Evolutionary conservation across 1,140 invertebrate genomes (phyloP), one percentile per base, ranked within the genome.

Genomic region (Drosophila ananassae): DNA sequence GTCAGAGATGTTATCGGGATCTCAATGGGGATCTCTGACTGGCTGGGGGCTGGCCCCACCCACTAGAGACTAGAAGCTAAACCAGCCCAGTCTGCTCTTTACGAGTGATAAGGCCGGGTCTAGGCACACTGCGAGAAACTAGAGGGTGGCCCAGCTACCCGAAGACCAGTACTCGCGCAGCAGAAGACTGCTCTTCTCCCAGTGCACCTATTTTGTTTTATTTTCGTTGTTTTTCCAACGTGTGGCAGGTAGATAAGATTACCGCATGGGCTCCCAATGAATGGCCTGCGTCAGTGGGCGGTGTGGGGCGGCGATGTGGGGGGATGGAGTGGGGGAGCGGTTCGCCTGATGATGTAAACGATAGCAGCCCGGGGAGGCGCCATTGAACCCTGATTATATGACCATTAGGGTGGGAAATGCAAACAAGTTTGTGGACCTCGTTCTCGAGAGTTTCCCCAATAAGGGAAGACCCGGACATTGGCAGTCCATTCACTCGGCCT

Each of bases 1-100:
- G 73, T 74, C 73, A 76, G 55, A 76, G 73, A 76, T 76, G 55
- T 76, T 76, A 76, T 76, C 73, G 55, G 71, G 71, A 74, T 74
- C 69, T 74, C 69, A 25, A 44, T 48, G 51, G 47, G 37, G 47
- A 74, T 64, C 72, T 56, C 59, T 63, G 60, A 71, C 63, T 71
- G 67, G 67, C 64, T 57, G 67, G 48, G 68, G 68, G 30, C 59
- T 57, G 39, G 71, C 59, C 69, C 72, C 69, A 55, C 68, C 69
- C 28, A 22, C 53, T n/a, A 34, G 9, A 37, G 48, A 63, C 80
- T 77, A 59, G 75, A 28, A 41, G 68, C 69, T 55, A 46, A 63
- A 37, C 51, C 63, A 57, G 63, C 30, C 47, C 54, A 41, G 24
- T 47, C 52, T 34, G 39, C 24, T 17, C 28, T 30, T n/a, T 44